A percentile compares a stretch with the other conserved stretches of the same genome.
These are phyloP conservation scores for Callinectes sapidus DNA, from an alignment of 2,888 invertebrate genomes.

Conservation along the genomic window DNA sequence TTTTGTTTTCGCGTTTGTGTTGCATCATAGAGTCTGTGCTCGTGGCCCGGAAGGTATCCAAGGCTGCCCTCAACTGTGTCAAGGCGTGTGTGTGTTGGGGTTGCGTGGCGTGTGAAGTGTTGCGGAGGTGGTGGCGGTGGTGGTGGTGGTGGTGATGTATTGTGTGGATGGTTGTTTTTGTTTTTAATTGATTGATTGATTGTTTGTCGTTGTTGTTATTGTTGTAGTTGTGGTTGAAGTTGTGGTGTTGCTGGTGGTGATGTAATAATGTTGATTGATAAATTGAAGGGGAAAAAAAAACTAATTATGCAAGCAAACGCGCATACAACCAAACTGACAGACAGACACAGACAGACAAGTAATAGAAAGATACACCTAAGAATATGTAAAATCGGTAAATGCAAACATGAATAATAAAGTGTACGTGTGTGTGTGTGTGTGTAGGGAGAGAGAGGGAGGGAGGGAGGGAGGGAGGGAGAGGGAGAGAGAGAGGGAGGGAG, in stretches of 20 bases:
- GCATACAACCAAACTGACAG: not conserved
- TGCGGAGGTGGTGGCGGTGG: not conserved
- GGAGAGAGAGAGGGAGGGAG: not conserved
- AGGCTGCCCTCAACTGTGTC: constrained; percentile 6
- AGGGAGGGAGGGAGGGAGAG: not conserved
- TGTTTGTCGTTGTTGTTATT: not conserved
- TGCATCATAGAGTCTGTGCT: constrained; percentile 6
- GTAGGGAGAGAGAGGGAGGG: not conserved
- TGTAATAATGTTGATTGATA: not conserved
- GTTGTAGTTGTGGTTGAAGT: not conserved
- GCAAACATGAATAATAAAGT: not conserved
- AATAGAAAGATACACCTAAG: not conserved
- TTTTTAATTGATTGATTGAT: not conserved
- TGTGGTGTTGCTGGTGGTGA: not conserved
- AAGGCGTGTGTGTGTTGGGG: not conserved
- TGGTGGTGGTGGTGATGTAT: not conserved
- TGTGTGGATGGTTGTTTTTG: not conserved
- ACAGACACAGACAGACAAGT: not conserved
- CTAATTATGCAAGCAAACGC: not conserved
- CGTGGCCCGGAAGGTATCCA: not conserved
- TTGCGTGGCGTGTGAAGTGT: not conserved
- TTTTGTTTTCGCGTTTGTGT: not conserved
- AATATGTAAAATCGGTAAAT: not conserved
- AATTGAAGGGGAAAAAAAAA: not conserved
- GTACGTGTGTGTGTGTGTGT: constrained; percentile 40